These are phyloP conservation scores for Liasis olivaceus DNA, from an alignment of 2,797 vertebrate species.

Conservation along the genomic window DNA sequence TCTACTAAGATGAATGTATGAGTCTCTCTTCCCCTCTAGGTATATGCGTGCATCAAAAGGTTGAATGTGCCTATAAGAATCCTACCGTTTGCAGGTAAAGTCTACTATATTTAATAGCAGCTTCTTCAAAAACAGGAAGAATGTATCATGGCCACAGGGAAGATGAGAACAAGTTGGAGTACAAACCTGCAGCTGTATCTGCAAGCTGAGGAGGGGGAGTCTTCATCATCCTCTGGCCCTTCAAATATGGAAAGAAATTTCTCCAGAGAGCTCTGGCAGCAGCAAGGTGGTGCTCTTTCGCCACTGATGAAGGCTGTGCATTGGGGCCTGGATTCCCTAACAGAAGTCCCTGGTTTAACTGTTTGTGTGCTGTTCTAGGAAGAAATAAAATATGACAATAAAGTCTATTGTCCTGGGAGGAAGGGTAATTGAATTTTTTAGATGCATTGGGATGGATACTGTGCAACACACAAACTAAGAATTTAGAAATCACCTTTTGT, in stretches of 20 bases:
- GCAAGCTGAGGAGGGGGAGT: conserved; percentile 85
- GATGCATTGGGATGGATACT: conserved; percentile 9
- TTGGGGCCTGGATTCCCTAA: conserved; percentile 56
- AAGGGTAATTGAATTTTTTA: conserved; percentile 34
- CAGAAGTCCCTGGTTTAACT: conserved; percentile 74
- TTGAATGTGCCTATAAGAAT: neutral
- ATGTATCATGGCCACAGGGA: neutral
- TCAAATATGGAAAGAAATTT: conserved; percentile 92
- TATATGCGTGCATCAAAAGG: conserved; percentile 13
- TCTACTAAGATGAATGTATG: neutral
- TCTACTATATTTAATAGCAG: neutral
- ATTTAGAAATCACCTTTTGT: conserved; percentile 60
- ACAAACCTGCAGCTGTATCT: conserved; percentile 92
- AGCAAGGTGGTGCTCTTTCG: conserved; percentile 97
- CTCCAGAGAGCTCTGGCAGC: conserved; percentile 88
- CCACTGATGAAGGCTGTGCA: conserved; percentile 71
- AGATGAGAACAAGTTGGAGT: neutral
- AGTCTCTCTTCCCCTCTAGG: neutral
- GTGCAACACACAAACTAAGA: conserved; percentile 39
- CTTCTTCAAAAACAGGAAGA: conserved; percentile 7
- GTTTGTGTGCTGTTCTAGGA: conserved; percentile 85
- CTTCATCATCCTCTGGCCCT: conserved; percentile 87
- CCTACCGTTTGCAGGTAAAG: neutral
- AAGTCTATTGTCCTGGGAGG: conserved; percentile 26
- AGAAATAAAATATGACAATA: conserved; percentile 64